Conservation (phyloP, 1,140 invertebrate genomes). For the Leptoteleia sp. region DNA sequence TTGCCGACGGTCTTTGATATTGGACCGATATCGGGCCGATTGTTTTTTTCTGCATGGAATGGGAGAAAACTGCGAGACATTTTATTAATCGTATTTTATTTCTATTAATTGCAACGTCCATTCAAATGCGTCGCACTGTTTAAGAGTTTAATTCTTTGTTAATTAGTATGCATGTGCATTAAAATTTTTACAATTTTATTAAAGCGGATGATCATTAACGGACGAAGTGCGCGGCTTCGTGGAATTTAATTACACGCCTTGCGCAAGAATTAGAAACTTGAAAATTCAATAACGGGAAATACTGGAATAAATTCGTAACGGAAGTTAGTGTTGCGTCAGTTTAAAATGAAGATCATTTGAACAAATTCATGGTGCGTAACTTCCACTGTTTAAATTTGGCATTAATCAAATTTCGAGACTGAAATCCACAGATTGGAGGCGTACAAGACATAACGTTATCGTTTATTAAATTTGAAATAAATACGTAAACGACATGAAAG, state of each 20-base stretch:
- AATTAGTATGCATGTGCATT: constrained; percentile 29
- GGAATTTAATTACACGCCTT: constrained; percentile 44
- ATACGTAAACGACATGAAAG: too few species aligned
- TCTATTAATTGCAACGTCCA: constrained; percentile 21
- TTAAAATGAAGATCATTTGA: constrained; percentile 31
- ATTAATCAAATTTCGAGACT: too few species aligned
- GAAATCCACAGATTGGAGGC: too few species aligned
- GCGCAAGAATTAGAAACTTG: constrained; percentile 59
- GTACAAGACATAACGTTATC: too few species aligned
- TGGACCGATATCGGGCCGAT: too few species aligned
- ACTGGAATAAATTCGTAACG: constrained; percentile 59
- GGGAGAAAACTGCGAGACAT: too few species aligned
- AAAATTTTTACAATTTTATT: constrained; percentile 39
- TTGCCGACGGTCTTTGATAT: too few species aligned
- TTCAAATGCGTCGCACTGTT: constrained; percentile 14
- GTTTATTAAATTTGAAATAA: too few species aligned
- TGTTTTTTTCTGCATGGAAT: too few species aligned
- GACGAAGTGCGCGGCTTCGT: constrained; percentile 35
- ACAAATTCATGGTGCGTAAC: constrained; percentile 40
- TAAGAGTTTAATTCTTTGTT: constrained; percentile 33
- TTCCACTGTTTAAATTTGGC: constrained; percentile 25
- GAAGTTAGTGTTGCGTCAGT: constrained; percentile 49
- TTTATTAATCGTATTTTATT: constrained; percentile 26
- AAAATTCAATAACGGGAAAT: constrained; percentile 58
- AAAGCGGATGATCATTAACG: constrained; percentile 29